Evolutionary conservation across 1,140 invertebrate genomes (phyloP), one percentile per base, ranked within the genome.

Genomic region (Hyles euphorbiae): DNA sequence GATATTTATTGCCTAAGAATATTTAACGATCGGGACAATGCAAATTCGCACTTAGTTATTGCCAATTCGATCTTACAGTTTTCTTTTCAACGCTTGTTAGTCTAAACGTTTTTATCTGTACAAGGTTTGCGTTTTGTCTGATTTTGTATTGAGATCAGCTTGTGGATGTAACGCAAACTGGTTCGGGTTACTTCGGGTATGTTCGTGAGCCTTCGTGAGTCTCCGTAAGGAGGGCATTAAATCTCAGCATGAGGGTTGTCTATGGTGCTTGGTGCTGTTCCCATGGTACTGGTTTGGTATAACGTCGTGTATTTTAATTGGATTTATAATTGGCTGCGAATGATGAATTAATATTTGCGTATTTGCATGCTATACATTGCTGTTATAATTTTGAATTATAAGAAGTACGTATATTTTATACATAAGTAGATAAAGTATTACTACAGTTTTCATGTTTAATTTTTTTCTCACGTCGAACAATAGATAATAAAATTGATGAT

Each of bases 1-100:
- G 66, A 72, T 72, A 78, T 82, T 78, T 75, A 78, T 74, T 69
- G 67, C 60, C 53, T 51, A 45, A 61, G 53, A 65, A 66, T 71
- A 70, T 81, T 78, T 82, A 76, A 76, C 67, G 67, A 69, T 74
- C 67, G 63, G 68, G 66, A 79, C 76, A 78, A 78, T 81, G 68
- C 70, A 74, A 77, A 81, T 81, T 73, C 70, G 61, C 70, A 71
- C 64, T 67, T 68, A 66, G 67, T 72, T 71, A 74, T 72, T 72
- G 60, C 59, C 52, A 40, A 61, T 72, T 60, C 64, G 60, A 67
- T 65, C 65, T 64, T 54, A 55, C 57, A 67, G 67, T 67, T 68
- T 60, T 59, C 60, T 74, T 77, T 74, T 69, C 70, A 70, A 56
- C 58, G 54, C 54, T 60, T 58, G 65, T 68, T 64, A 67, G 64